phyloP scores from a whole-genome alignment of 2,113 vertebrate species.

The Paralichthys olivaceus region DNA sequence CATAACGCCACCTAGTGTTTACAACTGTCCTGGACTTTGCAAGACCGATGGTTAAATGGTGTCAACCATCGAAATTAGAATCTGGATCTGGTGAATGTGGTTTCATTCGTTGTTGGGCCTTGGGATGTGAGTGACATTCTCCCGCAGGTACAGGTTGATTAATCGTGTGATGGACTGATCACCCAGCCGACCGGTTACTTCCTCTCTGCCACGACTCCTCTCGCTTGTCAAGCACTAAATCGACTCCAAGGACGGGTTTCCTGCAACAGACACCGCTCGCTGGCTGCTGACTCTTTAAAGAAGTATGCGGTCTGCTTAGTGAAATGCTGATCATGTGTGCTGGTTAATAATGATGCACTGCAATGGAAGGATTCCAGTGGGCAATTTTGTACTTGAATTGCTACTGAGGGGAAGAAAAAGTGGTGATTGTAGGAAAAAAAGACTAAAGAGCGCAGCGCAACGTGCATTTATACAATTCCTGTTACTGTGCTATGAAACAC shows the following conservation, averaged over 20 bases:
- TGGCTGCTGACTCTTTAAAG: conserved; percentile 15
- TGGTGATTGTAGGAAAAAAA: conserved; percentile 11
- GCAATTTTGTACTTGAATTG: conserved; percentile 22
- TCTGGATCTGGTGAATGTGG: too few relatives aligned
- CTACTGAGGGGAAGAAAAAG: conserved; percentile 4
- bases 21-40: too few relatives aligned
- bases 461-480: neutral
- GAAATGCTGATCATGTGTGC: conserved; percentile 27
- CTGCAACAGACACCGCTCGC: conserved; percentile 25
- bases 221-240: conserved; percentile 13
- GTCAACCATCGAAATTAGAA: too few relatives aligned
- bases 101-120: too few relatives aligned
- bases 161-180: neutral
- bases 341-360: conserved; percentile 28
- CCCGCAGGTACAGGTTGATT: neutral
- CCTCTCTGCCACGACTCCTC: neutral
- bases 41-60: too few relatives aligned
- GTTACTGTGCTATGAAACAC: neutral
- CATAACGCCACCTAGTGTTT: too few relatives aligned
- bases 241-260: conserved; percentile 8
- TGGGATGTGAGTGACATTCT: neutral
- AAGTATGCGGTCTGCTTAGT: conserved; percentile 21
- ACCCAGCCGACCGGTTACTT: neutral
- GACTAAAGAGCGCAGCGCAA: neutral
- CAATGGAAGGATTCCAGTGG: conserved; percentile 27